These are phyloP conservation scores for Mormyrops attenuatus DNA, from an alignment of 2,797 vertebrate species.

Conservation along the genomic window DNA sequence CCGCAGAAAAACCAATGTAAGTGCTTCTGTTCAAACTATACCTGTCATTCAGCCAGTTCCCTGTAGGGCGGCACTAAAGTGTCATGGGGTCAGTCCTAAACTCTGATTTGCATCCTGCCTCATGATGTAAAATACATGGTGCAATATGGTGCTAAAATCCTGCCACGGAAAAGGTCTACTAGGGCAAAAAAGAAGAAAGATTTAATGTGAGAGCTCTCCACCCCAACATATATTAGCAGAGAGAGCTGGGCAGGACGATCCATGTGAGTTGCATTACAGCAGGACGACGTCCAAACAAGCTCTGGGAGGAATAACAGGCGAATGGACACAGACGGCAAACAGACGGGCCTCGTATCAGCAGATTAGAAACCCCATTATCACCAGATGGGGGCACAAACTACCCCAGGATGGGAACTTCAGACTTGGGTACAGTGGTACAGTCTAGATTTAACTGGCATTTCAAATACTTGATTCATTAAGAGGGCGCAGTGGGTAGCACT, in stretches of 20 bases:
- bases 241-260: neutral
- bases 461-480: neutral
- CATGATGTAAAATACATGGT: neutral
- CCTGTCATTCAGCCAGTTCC: neutral
- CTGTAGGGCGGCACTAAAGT: neutral
- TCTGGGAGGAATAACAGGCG: neutral
- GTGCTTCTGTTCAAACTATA: slow-evolving; percentile 24
- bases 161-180: neutral
- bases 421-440: neutral
- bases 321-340: neutral
- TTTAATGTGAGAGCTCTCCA: neutral
- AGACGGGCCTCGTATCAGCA: neutral
- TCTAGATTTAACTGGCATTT: neutral
- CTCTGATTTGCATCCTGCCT: neutral
- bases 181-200: neutral
- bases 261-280: neutral
- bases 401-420: neutral
- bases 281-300: neutral
- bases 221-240: neutral
- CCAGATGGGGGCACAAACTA: neutral
- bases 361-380: neutral
- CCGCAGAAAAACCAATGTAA: slow-evolving; percentile 76
- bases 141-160: neutral
- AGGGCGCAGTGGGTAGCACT: neutral
- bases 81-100: neutral